Base-by-base conservation (phyloP, 2,888 invertebrate species). In the Trachelus troglodyta region DNA sequence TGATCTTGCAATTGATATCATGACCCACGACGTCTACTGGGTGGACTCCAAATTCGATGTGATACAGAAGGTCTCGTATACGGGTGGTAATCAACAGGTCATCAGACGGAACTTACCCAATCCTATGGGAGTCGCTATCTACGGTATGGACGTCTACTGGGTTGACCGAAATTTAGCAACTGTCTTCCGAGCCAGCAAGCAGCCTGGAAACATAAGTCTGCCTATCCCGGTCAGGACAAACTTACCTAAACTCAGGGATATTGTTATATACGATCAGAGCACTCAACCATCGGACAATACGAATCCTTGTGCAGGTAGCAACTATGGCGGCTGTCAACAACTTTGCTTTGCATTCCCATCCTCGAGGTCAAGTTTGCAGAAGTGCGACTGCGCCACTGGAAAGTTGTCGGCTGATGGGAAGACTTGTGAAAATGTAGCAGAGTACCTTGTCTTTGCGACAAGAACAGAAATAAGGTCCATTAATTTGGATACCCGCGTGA, bases 21-120 rank as follows among this genome's bases (percentile, higher is more conserved):
- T 95, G 73, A 98, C 98, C 0, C 97, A 99, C 88, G 98, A 99
- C 89, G 96, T 99, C 0, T 99, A 97, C 91, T 99, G 99, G 99
- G 98, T 98, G 0, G 99, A 99, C 91, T 97, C 98, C 0, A 96
- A 96, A 89, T 93, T 98, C 37, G 99, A 99, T 89, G 97, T 96
- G 86, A 98, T 99, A 78, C 98, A 98, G 90, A 97, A 96, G 90
- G 95, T 98, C n/a, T 95, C 96, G 0, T 97, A 94, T 90, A 95
- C 93, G 40, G 97, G 97, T 1, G 96, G 95, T 1, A 96, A 95
- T 87, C 93, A 97, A 81, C 96, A 97, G 89, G 94, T 97, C 9
- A 96, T 99, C 73, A 93, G 97, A 73, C 94, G 96, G 3, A 97
- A 98, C 88, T 92, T 98, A 30, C 98, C 99, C 0, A 98, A 97